Conservation (phyloP, 2,113 vertebrate species). For the Anarrhichthys ocellatus region DNA sequence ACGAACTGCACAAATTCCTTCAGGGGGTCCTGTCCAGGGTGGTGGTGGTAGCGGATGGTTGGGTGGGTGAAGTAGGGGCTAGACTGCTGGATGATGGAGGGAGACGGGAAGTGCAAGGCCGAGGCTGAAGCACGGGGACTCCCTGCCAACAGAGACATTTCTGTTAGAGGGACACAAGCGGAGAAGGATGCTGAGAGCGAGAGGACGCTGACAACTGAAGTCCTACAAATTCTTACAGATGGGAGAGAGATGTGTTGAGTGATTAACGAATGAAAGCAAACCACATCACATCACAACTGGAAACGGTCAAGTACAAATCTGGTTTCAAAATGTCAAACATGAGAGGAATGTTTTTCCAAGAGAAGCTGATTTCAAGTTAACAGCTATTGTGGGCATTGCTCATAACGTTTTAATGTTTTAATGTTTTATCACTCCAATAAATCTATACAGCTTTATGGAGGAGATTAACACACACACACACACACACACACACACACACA, state of each 20-base stretch:
- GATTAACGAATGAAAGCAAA: conserved; percentile 12
- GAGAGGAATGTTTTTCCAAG: conserved; percentile 40
- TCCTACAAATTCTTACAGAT: conserved; percentile 9
- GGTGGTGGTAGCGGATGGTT: conserved; percentile 97
- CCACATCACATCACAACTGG: conserved; percentile 26
- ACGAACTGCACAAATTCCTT: conserved; percentile 98
- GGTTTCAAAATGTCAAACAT: conserved; percentile 31
- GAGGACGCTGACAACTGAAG: not conserved
- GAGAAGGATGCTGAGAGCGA: not conserved
- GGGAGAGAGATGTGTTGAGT: conserved; percentile 7
- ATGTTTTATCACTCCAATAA: conserved; percentile 45
- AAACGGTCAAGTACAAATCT: conserved; percentile 24
- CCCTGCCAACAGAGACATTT: conserved; percentile 80
- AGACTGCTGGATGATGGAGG: conserved; percentile 98
- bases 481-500: not conserved
- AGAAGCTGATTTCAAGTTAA: conserved; percentile 50
- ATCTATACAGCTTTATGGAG: conserved; percentile 47
- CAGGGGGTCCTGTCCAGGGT: conserved; percentile 93
- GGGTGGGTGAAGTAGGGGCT: conserved; percentile 97
- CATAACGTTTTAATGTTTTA: conserved; percentile 58
- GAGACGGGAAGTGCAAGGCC: conserved; percentile 96
- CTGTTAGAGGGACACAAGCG: conserved; percentile 37
- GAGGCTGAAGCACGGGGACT: conserved; percentile 95
- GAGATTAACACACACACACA: conserved; percentile 27
- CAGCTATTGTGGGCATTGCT: conserved; percentile 30